These are phyloP conservation scores for Nomada goodeniana DNA, from an alignment of 2,888 invertebrate species.

Conservation along the genomic window DNA sequence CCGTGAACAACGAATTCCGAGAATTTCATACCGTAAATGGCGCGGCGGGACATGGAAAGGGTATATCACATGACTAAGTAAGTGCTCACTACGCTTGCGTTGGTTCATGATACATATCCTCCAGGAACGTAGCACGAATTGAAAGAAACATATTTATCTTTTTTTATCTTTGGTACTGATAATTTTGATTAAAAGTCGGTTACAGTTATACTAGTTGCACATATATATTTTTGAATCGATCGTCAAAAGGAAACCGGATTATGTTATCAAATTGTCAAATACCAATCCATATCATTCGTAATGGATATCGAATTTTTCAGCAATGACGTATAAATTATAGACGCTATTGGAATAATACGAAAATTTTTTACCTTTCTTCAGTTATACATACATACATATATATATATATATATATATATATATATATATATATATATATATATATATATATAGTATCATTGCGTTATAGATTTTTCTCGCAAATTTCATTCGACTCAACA, in stretches of 20 bases:
- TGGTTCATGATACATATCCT: constrained; percentile 3
- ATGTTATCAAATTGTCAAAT: not conserved
- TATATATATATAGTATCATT: too few species aligned
- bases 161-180: not conserved
- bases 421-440: too few species aligned
- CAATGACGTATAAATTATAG: too few species aligned
- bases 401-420: too few species aligned
- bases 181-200: not conserved
- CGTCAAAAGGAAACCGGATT: not conserved
- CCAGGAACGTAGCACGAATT: constrained; percentile 17
- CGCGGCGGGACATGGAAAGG: constrained; percentile 64
- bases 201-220: not conserved
- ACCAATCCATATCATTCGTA: not conserved
- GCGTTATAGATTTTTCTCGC: too few species aligned
- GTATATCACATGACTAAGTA: constrained; percentile 70
- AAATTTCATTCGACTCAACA: too few species aligned
- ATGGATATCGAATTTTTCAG: too few species aligned
- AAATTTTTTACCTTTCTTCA: too few species aligned
- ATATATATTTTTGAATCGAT: not conserved
- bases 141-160: not conserved
- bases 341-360: too few species aligned
- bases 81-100: constrained; percentile 26
- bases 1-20: constrained; percentile 72
- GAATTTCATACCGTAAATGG: constrained; percentile 80
- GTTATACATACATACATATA: too few species aligned